Conservation (phyloP, 2,113 vertebrate species). For the Pachypanchax playfairii region DNA sequence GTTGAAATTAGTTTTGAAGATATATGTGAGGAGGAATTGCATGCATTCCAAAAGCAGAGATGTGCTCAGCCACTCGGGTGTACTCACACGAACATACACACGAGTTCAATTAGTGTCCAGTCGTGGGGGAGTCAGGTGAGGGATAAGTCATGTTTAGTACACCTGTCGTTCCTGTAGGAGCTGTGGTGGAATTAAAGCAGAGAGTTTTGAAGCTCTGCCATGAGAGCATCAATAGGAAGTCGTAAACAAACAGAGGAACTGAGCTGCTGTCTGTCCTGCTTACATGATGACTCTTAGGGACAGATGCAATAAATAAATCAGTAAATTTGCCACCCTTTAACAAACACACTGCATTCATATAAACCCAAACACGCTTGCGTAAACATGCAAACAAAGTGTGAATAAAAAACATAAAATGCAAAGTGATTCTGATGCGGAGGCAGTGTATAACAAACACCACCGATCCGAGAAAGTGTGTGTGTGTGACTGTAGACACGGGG, state of each 20-base stretch:
- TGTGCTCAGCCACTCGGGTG: constrained; percentile 5
- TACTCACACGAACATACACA: constrained; percentile 24
- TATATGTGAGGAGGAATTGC: constrained; percentile 14
- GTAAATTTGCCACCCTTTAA: neutral
- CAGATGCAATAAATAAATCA: constrained; percentile 63
- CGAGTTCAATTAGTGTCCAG: constrained; percentile 59
- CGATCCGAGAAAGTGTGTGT: constrained; percentile 10
- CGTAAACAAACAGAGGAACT: constrained; percentile 60
- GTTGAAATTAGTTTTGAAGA: constrained; percentile 59
- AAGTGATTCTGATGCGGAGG: constrained; percentile 24
- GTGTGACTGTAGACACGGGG: constrained; percentile 39
- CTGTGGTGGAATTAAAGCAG: constrained; percentile 49
- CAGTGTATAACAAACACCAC: constrained; percentile 8
- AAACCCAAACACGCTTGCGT: constrained; percentile 1
- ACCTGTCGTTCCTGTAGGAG: constrained; percentile 48
- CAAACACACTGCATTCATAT: constrained; percentile 30
- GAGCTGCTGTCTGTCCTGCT: constrained; percentile 41
- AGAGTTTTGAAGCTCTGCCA: constrained; percentile 48
- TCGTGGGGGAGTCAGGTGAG: constrained; percentile 29
- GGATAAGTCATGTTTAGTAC: constrained; percentile 66
- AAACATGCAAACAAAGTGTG: constrained; percentile 22
- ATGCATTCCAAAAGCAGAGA: constrained; percentile 4
- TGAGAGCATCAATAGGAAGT: constrained; percentile 45
- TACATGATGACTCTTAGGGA: constrained; percentile 40
- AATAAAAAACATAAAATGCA: constrained; percentile 22